Evolutionary conservation across 2,797 vertebrate genomes (phyloP).

Genomic region (Darevskia nairensis): DNA sequence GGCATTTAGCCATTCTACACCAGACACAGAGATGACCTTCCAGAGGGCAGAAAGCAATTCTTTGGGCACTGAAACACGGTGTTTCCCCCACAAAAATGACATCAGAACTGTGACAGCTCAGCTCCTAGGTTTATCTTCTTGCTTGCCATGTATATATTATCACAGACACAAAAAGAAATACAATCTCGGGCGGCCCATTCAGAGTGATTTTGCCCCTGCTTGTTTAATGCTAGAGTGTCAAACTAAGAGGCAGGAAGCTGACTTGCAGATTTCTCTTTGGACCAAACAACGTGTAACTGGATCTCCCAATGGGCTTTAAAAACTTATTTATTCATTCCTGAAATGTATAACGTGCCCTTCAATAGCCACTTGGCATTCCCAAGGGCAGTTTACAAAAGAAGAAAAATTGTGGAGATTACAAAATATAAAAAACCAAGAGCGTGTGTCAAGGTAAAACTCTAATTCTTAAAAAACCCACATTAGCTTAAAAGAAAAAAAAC

Average conservation of each 20-base stretch:
- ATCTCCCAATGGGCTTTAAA: not conserved
- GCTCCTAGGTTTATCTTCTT: not conserved
- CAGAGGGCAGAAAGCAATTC: not conserved
- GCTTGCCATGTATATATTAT: not conserved
- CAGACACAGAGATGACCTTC: not conserved
- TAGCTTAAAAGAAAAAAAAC: not conserved
- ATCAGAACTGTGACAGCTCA: not conserved
- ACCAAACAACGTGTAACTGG: not conserved
- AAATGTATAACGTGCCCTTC: not conserved
- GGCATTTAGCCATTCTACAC: not conserved
- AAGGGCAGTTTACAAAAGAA: not conserved
- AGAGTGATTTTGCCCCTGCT: not conserved
- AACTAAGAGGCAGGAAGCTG: not conserved
- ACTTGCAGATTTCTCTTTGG: not conserved
- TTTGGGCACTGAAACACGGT: not conserved
- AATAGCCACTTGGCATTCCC: not conserved
- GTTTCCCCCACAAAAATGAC: not conserved
- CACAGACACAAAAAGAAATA: not conserved
- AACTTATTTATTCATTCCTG: not conserved
- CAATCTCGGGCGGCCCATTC: too few relatives aligned
- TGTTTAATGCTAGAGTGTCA: not conserved
- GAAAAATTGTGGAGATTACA: not conserved
- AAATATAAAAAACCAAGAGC: not conserved
- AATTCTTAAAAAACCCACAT: not conserved
- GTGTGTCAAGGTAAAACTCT: not conserved